Evolutionary conservation across 2,888 invertebrate species (phyloP).

Genomic region (Oligia latruncula): DNA sequence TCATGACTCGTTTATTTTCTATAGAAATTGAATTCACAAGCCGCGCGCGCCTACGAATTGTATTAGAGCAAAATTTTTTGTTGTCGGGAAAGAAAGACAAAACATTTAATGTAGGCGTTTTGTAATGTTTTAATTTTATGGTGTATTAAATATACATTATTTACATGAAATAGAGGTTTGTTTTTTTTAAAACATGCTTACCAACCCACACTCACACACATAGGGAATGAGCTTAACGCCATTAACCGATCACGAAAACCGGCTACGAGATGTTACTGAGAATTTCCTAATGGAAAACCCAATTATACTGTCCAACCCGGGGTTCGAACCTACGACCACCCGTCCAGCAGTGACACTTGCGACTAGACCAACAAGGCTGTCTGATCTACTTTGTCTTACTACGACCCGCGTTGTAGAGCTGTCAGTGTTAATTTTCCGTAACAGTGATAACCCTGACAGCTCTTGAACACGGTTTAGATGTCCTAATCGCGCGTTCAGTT

Average conservation of each 20-base stretch:
- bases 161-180: conserved; percentile 2
- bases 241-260: neutral
- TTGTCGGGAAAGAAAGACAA: too few relatives aligned
- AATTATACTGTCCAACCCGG: neutral
- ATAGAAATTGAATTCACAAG: too few relatives aligned
- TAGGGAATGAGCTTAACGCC: neutral
- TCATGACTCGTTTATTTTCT: too few relatives aligned
- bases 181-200: neutral
- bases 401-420: neutral
- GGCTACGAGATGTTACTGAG: neutral
- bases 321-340: neutral
- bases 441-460: neutral
- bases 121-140: too few relatives aligned
- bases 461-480: neutral
- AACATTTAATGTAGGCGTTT: too few relatives aligned
- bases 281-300: neutral
- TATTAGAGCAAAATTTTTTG: too few relatives aligned
- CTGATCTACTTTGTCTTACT: neutral
- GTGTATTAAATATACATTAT: conserved; percentile 15
- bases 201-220: too few relatives aligned
- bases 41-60: too few relatives aligned
- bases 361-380: neutral
- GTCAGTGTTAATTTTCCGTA: neutral
- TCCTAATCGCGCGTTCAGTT: neutral
- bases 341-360: neutral